Evolutionary conservation across 2,888 invertebrate genomes (phyloP).

Genomic region (Hetaerina titia): DNA sequence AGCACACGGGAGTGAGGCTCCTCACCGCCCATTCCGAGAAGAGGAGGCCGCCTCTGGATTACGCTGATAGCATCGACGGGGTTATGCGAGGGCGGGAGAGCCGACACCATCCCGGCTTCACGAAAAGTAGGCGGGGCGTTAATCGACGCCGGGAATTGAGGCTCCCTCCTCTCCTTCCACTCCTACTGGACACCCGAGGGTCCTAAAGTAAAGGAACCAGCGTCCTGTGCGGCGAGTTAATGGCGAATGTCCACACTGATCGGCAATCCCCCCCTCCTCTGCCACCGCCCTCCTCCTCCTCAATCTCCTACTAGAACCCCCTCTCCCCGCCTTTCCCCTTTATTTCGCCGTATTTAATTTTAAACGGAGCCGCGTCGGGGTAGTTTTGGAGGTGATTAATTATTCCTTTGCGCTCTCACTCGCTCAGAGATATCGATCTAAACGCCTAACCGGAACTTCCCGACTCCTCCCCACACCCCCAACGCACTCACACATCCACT

Average conservation of each 20-base stretch:
- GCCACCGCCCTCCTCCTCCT: too few relatives aligned
- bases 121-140: background rate
- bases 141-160: conserved; percentile 4
- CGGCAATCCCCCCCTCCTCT: too few relatives aligned
- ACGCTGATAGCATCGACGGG: conserved; percentile 43
- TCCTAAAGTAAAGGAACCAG: background rate
- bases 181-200: background rate
- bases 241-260: background rate
- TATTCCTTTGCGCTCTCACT: conserved; percentile 2
- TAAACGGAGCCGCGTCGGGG: background rate
- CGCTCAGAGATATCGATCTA: background rate
- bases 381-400: conserved; percentile 31
- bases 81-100: background rate
- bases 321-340: background rate
- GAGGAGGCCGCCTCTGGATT: conserved; percentile 37
- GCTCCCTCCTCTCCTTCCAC: background rate
- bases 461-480: background rate
- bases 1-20: background rate
- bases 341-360: conserved; percentile 9
- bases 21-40: background rate
- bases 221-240: background rate
- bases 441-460: background rate
- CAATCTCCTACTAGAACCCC: background rate
- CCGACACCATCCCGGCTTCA: background rate
- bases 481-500: too few relatives aligned